Evolutionary conservation across 2,797 vertebrate genomes (phyloP), one percentile per base, ranked within the genome.

Genomic region (Etheostoma perlongum): DNA sequence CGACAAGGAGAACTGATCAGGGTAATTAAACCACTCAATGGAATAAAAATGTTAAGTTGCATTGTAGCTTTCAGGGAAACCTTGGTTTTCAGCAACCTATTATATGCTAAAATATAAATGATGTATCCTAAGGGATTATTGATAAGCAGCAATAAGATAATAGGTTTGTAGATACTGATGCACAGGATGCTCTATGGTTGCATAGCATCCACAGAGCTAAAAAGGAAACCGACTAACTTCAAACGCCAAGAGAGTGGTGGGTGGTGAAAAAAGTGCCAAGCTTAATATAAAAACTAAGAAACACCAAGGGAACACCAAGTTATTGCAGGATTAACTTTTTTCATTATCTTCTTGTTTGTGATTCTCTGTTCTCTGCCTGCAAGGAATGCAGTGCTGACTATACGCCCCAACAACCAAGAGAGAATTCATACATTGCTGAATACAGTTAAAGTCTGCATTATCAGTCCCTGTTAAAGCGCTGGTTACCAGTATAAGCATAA

Each of bases 271-370:
- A 79, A 83, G 72, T 76, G 72, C 67, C 81, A 76, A 82, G 86
- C 82, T 89, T 89, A 89, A 91, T 91, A 92, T 88, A 89, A 92
- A 89, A 92, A 87, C 81, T 87, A 76, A 46, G 86, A 84, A 89
- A 86, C 78, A 88, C 79, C 83, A 76, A 85, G 88, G 88, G 89
- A 91, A 89, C 81, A 73, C 70, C 70, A 85, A 88, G 89, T 89
- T 93, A 94, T 93, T 92, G 89, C 89, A 82, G 84, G 88, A 92
- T 91, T 92, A 91, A 92, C 87, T 93, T 94, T 92, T 91, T 93
- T 93, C 91, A 93, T 93, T 90, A 93, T 91, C 87, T 89, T 85
- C 85, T 82, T 89, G 89, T 93, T 92, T 93, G 91, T 78, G 74
- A 78, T 90, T 66, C 72, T 82, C 83, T 70, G 87, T 55, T 82